Percentiles rank a stretch among this genome's conserved stretches.
These are phyloP conservation scores for Physeter macrocephalus DNA, from an alignment of 2,113 vertebrate species.

Conservation along the genomic window DNA sequence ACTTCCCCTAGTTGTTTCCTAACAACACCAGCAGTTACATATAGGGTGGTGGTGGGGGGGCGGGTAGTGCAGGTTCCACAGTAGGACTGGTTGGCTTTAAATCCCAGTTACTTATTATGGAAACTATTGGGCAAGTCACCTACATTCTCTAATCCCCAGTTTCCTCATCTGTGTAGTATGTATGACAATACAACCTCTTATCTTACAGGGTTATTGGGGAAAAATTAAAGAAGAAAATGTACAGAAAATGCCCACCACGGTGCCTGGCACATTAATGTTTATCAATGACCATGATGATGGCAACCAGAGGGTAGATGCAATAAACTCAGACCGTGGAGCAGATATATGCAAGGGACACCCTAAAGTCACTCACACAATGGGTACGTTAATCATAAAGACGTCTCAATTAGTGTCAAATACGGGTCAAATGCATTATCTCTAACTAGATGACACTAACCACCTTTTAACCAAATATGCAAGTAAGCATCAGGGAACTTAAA, in stretches of 20 bases:
- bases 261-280: neutral
- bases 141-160: neutral
- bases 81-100: neutral
- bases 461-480: neutral
- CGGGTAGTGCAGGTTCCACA: neutral
- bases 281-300: neutral
- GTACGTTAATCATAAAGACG: neutral
- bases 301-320: neutral
- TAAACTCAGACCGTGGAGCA: neutral
- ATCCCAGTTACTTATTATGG: neutral
- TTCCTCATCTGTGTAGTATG: neutral
- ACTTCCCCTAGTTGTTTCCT: neutral
- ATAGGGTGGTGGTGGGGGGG: fast-evolving
- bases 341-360: neutral
- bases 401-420: neutral
- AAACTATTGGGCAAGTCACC: neutral
- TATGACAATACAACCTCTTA: neutral
- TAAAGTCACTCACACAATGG: neutral
- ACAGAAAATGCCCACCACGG: neutral
- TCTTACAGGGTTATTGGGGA: neutral
- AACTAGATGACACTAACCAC: neutral
- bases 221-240: neutral
- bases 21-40: neutral
- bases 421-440: neutral
- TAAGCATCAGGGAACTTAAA: neutral